Percentiles rank a stretch among this genome's conserved stretches.
Evolutionary conservation across 2,113 vertebrate genomes (phyloP).

Genomic region (Sakesphorus luctuosus): DNA sequence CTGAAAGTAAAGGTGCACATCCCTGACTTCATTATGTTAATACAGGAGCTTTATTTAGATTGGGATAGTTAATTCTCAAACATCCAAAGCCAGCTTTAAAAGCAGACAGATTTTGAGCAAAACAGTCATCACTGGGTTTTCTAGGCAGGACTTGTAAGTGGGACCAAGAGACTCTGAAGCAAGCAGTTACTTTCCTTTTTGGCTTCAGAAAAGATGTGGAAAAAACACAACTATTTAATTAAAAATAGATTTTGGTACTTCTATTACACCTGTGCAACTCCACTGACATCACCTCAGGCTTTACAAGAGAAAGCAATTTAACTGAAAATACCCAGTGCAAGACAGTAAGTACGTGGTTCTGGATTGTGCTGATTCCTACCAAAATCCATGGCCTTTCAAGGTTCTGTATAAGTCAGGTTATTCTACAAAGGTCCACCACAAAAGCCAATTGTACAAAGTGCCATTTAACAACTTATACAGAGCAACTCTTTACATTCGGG

Average conservation of each 20-base stretch:
- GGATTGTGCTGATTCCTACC: not conserved
- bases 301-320: not conserved
- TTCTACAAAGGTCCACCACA: not conserved
- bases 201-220: not conserved
- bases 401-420: not conserved
- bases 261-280: not conserved
- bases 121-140: not conserved
- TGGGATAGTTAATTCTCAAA: not conserved
- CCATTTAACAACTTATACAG: not conserved
- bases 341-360: not conserved
- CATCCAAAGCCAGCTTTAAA: not conserved
- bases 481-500: not conserved
- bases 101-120: not conserved
- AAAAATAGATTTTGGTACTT: not conserved
- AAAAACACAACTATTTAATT: rapidly evolving
- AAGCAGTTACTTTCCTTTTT: not conserved
- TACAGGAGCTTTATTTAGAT: not conserved
- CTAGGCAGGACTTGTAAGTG: not conserved
- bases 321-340: not conserved
- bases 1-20: not conserved
- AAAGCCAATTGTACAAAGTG: not conserved
- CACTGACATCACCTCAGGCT: not conserved
- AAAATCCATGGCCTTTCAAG: conserved; percentile 36
- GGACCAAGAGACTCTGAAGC: not conserved
- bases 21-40: not conserved